phyloP scores from a whole-genome alignment of 2,113 vertebrate species.

The Brachirus orientalis region DNA sequence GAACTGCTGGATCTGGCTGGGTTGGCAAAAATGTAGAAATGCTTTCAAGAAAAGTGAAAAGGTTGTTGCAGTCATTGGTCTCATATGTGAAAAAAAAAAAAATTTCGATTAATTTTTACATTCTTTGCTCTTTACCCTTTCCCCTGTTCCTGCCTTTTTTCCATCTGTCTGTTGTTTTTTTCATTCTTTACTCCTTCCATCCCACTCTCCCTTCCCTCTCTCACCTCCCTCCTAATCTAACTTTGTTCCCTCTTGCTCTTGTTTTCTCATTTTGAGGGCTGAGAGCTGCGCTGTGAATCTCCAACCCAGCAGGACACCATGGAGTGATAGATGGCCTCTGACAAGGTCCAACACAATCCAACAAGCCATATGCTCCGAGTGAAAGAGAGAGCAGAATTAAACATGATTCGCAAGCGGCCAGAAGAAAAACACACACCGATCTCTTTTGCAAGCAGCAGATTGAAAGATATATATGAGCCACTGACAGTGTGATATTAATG shows the following conservation, averaged over 20 bases:
- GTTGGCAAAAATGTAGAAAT: conserved; percentile 24
- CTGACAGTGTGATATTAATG: conserved; percentile 50
- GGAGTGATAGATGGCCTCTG: conserved; percentile 77
- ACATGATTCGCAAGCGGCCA: conserved; percentile 66
- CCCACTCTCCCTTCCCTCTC: conserved; percentile 22
- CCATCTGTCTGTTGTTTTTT: conserved; percentile 23
- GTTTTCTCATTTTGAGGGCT: conserved; percentile 67
- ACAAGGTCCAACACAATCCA: conserved; percentile 77
- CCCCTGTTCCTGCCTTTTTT: not conserved
- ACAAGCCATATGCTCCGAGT: conserved; percentile 69
- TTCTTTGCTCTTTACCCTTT: conserved; percentile 20
- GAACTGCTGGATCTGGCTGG: conserved; percentile 1
- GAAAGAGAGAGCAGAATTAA: conserved; percentile 69
- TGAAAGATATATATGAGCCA: conserved; percentile 47
- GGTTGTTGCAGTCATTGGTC: conserved; percentile 2
- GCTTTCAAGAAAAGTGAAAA: conserved; percentile 10
- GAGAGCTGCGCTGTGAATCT: conserved; percentile 62
- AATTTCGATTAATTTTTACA: conserved; percentile 24
- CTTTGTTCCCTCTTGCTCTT: conserved; percentile 52
- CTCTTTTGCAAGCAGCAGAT: conserved; percentile 64
- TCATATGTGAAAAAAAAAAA: not conserved
- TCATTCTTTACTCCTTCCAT: conserved; percentile 32
- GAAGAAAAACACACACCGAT: conserved; percentile 56
- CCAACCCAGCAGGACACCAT: conserved; percentile 73
- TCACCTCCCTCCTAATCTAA: conserved; percentile 39